phyloP scores from a whole-genome alignment of 2,797 vertebrate genomes.

The Sebastes ruberrimus region DNA sequence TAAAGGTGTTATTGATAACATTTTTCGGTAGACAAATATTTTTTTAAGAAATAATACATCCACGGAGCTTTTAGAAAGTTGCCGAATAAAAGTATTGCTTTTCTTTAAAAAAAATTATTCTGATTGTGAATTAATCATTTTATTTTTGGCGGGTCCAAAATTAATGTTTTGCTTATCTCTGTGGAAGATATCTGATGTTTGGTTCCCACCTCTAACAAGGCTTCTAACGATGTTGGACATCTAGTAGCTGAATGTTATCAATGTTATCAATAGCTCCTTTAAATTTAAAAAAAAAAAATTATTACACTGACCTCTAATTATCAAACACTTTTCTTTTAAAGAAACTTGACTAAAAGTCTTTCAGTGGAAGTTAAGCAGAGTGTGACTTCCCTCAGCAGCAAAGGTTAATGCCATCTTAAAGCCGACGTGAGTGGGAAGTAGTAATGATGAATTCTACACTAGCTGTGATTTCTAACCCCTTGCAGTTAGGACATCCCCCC shows the following conservation, averaged over 20 bases:
- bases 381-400: constrained; percentile 32
- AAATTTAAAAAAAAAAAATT: not conserved
- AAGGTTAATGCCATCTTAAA: constrained; percentile 56
- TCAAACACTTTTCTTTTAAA: constrained; percentile 7
- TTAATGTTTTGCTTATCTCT: too few relatives aligned
- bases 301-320: not conserved
- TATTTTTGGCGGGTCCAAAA: too few relatives aligned
- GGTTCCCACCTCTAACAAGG: rapidly evolving
- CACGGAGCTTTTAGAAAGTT: rapidly evolving
- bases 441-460: constrained; percentile 60
- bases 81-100: too few relatives aligned
- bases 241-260: too few relatives aligned
- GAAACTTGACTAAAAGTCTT: constrained; percentile 12
- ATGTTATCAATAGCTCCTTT: too few relatives aligned
- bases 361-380: constrained; percentile 6
- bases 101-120: too few relatives aligned
- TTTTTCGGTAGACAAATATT: too few relatives aligned
- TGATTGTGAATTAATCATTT: too few relatives aligned
- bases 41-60: too few relatives aligned
- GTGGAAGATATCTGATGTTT: too few relatives aligned
- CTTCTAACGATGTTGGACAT: too few relatives aligned
- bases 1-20: too few relatives aligned
- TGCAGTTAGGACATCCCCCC: constrained; percentile 38
- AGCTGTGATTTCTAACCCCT: constrained; percentile 64
- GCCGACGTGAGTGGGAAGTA: constrained; percentile 42